Base-by-base conservation (phyloP, 2,888 invertebrate genomes). In the Metalampra italica region DNA sequence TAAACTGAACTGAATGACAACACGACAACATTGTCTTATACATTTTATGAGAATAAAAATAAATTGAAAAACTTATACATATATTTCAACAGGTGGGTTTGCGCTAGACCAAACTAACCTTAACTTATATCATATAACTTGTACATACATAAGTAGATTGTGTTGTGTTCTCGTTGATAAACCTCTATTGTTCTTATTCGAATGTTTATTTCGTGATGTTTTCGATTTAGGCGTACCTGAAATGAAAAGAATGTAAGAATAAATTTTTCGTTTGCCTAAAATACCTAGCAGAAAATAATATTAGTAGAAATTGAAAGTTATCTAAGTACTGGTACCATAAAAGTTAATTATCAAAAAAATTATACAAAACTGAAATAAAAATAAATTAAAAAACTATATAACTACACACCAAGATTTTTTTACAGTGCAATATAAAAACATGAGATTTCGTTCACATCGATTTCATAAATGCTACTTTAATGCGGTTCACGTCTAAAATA, bases 191-290 rank as follows among this genome's bases (percentile, higher is more conserved):
- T 76, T 78, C 71, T 73, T 71, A 69, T 61, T 64, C 61, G 59
- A 54, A 58, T 51, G 52, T 51, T 32, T 30, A 47, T 49, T 55
- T 62, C 69, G 73, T 72, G 69, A 62, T 68, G 68, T 71, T 65
- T 69, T 74, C 72, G 64, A 66, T 72, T 82, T 86, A 88, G 61
- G 81, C 87, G 75, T 85, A 87, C 78, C 87, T 88, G 85, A 43
- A 79, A 82, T 9, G 52, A 52, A 29, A 46, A 39, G 39, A 45
- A 50, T 46, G 36, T 29, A 15, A 39, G 48, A 47, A 46, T 52
- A 46, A 45, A 45, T 54, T 54, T 45, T 51, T 48, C 43, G 38
- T 38, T 46, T 32, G 39, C n/a, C 47, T 29, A 47, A 54, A 38
- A 38, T 22, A 48, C 22, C 5, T 42, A 48, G 36, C 45, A 50